Evolutionary conservation across 2,797 vertebrate genomes (phyloP).

Genomic region (Ctenosaura bakeri): DNA sequence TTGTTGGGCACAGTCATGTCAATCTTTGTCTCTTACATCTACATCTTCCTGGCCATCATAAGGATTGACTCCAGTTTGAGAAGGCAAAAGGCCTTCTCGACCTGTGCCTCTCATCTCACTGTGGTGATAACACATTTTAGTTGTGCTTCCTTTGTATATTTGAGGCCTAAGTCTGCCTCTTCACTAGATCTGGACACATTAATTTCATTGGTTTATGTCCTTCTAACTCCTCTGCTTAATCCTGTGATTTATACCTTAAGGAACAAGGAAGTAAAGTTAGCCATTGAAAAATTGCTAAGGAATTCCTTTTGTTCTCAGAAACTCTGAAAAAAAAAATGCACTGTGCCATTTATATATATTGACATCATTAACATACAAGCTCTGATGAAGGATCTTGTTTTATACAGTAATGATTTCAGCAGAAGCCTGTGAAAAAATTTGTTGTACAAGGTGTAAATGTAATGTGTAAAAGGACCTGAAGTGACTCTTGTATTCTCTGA

Average conservation of each 20-base stretch:
- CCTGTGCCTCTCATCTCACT: slow-evolving; percentile 29
- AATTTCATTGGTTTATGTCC: slow-evolving; percentile 11
- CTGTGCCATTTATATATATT: not conserved
- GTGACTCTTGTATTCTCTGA: not conserved
- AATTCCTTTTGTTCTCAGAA: slow-evolving; percentile 2
- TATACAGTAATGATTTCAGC: not conserved
- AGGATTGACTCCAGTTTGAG: slow-evolving; percentile 39
- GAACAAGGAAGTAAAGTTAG: slow-evolving; percentile 22
- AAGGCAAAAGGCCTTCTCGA: slow-evolving; percentile 38
- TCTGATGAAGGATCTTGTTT: not conserved
- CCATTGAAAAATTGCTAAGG: slow-evolving; percentile 7
- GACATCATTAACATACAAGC: not conserved
- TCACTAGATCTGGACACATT: not conserved
- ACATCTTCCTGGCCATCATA: slow-evolving; percentile 58
- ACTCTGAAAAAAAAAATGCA: not conserved
- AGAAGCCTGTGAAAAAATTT: not conserved
- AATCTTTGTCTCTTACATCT: slow-evolving; percentile 70
- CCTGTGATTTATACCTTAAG: slow-evolving; percentile 32
- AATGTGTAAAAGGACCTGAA: too few species aligned
- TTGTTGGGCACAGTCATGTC: slow-evolving; percentile 72
- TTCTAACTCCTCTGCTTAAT: slow-evolving; percentile 22
- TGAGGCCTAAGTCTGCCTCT: slow-evolving; percentile 21
- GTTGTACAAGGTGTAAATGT: not conserved
- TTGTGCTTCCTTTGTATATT: slow-evolving; percentile 32
- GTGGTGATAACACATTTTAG: slow-evolving; percentile 38